Conservation (phyloP, 2,113 vertebrate species). For the western clawed frog (Xenopus tropicalis) region UCB_Xtro_10.0 CM004448.2:15382501-15383000, state of each 20-base stretch:
- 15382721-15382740: too few species aligned
- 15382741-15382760: not conserved
- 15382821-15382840: not conserved
- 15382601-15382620: too few species aligned
- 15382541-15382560: too few species aligned
- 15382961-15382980: slow-evolving; percentile 15
- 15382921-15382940: not conserved
- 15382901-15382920: slow-evolving; percentile 24
- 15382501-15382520: too few species aligned
- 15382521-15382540: too few species aligned
- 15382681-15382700: too few species aligned
- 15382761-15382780: not conserved
- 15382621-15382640: too few species aligned
- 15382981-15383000: slow-evolving; percentile 4
- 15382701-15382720: too few species aligned
- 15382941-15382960: not conserved
- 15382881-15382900: slow-evolving; percentile 29
- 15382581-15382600: too few species aligned
- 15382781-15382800: slow-evolving; percentile 2
- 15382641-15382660: too few species aligned
- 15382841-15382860: not conserved
- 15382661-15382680: too few species aligned
- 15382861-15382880: not conserved
- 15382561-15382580: too few species aligned
- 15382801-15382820: slow-evolving; percentile 4